A percentile compares a stretch with the other conserved stretches of the same genome.
Evolutionary conservation across 2,888 invertebrate species (phyloP).

Genomic region (Lithophane ornitopus): DNA sequence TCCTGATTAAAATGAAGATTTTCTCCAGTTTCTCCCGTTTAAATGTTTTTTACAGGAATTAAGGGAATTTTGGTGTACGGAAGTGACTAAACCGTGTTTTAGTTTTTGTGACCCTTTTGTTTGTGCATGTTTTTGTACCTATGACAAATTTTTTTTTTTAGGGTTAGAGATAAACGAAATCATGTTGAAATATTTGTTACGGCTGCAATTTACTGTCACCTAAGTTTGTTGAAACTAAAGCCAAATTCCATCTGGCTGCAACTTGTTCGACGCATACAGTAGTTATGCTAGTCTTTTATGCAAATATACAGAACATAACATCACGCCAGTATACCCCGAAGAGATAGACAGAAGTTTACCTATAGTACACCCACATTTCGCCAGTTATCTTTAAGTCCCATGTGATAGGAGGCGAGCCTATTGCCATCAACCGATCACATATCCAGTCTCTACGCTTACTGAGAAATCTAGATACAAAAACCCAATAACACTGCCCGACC

Average conservation of each 20-base stretch:
- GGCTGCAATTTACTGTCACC: not conserved
- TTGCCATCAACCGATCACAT: too few relatives aligned
- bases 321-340: not conserved
- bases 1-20: constrained; percentile 55
- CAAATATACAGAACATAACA: not conserved
- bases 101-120: constrained; percentile 5
- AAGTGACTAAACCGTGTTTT: constrained; percentile 1
- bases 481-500: too few relatives aligned
- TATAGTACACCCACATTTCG: not conserved
- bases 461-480: too few relatives aligned
- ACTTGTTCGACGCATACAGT: not conserved
- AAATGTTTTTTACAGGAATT: constrained; percentile 38
- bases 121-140: not conserved
- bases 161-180: too few relatives aligned
- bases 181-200: not conserved
- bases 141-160: not conserved
- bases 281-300: not conserved
- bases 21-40: constrained; percentile 16
- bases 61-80: constrained; percentile 21
- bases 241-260: not conserved
- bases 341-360: too few relatives aligned
- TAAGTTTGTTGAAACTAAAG: not conserved
- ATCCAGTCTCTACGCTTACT: too few relatives aligned
- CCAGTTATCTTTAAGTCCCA: too few relatives aligned
- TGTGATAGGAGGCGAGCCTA: too few relatives aligned